phyloP scores from a whole-genome alignment of 2,888 invertebrate genomes.

The Lochmaea crataegi region DNA sequence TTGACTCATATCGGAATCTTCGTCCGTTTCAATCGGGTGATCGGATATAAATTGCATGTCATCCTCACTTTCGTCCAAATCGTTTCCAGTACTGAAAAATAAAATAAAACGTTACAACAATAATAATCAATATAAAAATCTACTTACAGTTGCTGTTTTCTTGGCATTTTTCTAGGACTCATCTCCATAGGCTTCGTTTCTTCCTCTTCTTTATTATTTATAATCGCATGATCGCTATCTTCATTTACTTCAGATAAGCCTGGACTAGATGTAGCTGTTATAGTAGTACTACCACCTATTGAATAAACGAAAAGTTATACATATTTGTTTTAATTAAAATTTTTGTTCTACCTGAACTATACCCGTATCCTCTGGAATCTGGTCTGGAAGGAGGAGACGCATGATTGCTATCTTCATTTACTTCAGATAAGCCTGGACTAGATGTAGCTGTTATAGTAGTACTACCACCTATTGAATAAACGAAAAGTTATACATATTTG shows the following conservation, averaged over 20 bases:
- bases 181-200: constrained; percentile 68
- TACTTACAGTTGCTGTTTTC: constrained; percentile 88
- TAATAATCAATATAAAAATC: not conserved
- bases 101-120: not conserved
- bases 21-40: constrained; percentile 62
- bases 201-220: constrained; percentile 60
- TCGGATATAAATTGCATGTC: constrained; percentile 75
- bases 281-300: constrained; percentile 81
- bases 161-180: constrained; percentile 90
- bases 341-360: constrained; percentile 59
- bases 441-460: too few relatives aligned
- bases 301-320: not conserved
- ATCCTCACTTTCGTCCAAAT: constrained; percentile 68
- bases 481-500: too few relatives aligned
- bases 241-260: constrained; percentile 73
- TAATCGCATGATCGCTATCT: constrained; percentile 61
- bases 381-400: constrained; percentile 63
- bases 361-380: constrained; percentile 63
- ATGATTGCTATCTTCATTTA: too few relatives aligned
- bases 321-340: not conserved
- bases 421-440: too few relatives aligned
- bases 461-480: too few relatives aligned
- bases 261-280: constrained; percentile 88
- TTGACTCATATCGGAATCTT: constrained; percentile 60
- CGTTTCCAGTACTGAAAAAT: constrained; percentile 67